Percentiles rank a stretch among this genome's conserved stretches.
These are phyloP conservation scores for Diaprepes abbreviatus DNA, from an alignment of 2,888 invertebrate species.

Conservation along the genomic window DNA sequence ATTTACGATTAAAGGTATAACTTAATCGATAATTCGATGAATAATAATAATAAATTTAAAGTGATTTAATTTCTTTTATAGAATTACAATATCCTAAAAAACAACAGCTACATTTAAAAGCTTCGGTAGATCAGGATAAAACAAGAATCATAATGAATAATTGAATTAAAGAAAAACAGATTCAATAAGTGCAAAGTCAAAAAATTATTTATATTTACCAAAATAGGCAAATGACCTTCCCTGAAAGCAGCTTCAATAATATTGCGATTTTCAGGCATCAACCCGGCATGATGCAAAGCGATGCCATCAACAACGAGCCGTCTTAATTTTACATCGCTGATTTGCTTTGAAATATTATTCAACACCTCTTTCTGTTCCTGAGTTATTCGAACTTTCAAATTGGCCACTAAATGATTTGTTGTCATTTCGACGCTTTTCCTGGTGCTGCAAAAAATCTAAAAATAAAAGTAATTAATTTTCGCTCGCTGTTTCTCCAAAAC, in stretches of 20 bases:
- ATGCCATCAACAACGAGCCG: constrained; percentile 75
- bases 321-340: constrained; percentile 64
- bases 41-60: too few species aligned
- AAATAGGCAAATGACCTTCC: constrained; percentile 75
- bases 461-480: not conserved
- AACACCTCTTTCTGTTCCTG: constrained; percentile 71
- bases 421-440: constrained; percentile 81
- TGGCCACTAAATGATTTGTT: constrained; percentile 74
- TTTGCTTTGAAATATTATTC: constrained; percentile 60
- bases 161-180: too few species aligned
- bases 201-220: too few species aligned
- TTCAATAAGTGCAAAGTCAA: too few species aligned
- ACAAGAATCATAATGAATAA: too few species aligned
- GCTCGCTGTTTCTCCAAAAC: too few species aligned
- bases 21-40: too few species aligned
- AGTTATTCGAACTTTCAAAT: constrained; percentile 70
- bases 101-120: too few species aligned
- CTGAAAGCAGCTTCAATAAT: constrained; percentile 78
- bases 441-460: constrained; percentile 82
- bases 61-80: too few species aligned
- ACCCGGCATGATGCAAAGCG: constrained; percentile 85
- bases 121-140: too few species aligned
- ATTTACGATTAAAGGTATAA: too few species aligned
- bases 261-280: constrained; percentile 76
- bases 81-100: too few species aligned